Base-by-base conservation (phyloP, 2,113 vertebrate genomes). In the Hemicordylus capensis region DNA sequence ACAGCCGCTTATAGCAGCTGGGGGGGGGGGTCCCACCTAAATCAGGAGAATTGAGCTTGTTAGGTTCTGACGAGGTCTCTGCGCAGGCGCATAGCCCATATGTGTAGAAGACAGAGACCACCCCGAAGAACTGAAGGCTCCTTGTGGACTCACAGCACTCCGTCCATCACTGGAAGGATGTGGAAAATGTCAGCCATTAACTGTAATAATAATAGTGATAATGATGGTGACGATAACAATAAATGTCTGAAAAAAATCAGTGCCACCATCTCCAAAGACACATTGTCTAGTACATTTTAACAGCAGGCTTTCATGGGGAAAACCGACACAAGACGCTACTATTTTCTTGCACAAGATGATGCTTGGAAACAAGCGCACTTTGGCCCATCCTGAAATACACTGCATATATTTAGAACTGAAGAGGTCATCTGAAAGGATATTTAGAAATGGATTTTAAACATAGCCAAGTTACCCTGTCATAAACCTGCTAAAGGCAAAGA, bases 281-380 rank as follows among this genome's bases (percentile, higher is more conserved):
- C 17, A 54, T 10, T 14, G 12, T 54, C 51, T 54, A 54, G 11
- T 54, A 12, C 51, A 54, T 90, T 91, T 91, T 90, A 83, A 88
- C 48, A 28, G 69, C 46, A 76, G 3, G 59, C 77, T 54, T 22
- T 26, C 34, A 10, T n/a, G 31, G 64, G 79, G 76, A 85, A 88
- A 80, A 81, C 19, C 4, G 89, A 81, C n/a, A 66, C 66, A 0
- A 3, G 83, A 89, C 0, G 86, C 87, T 85, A 37, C 37, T 76
- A 82, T 91, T 89, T 93, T 79, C 77, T 79, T 80, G 54, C 69
- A 91, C 84, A 87, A 93, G 67, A 1, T 72, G n/a, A 63, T 89
- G 88, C 90, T 81, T 88, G n/a, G n/a, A n/a, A n/a, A 86, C 81
- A 90, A 92, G 31, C 1, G 37, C 84, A 64, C 79, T 88, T 76